Base-by-base conservation (phyloP, 2,113 vertebrate species). In the Oxygymnocypris stewartii region DNA sequence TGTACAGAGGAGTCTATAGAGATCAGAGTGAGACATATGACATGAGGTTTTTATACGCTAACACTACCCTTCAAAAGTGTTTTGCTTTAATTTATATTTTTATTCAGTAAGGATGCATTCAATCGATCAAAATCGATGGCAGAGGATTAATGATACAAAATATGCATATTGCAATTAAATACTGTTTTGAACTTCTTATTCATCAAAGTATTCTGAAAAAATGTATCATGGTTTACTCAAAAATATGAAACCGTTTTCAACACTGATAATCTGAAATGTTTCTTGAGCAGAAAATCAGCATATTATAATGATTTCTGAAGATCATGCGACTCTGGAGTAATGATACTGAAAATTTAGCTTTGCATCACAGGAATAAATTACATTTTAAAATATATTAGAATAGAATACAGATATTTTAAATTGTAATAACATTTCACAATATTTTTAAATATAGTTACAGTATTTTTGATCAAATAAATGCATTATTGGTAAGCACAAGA, bases 1-100 rank as follows among this genome's bases (percentile, higher is more conserved):
- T 35, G 61, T 96, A 97, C 4, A 99, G 94, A 23, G 97, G 96
- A 0, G 94, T 92, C 98, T 99, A 40, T 25, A 40, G 35, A n/a
- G 75, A 80, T 31, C 13, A 44, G 1, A 37, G 74, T 67, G 35
- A 51, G 73, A 37, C 7, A 61, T 11, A 59, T n/a, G 18, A 4
- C 2, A 37, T 12, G 2, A 78, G 47, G 1, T 18, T 54, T 69
- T 18, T 9, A 35, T 35, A 37, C 20, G 31, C 67, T 35, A 8
- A 69, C 8, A 8, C 65, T 40, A 35, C 11, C 4, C 23, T 63
- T 12, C 11, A 67, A 31, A 69, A 4, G 65, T 67, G 16, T 31
- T 28, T 25, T 65, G 6, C 0, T 67, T 31, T 31, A 16, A 6
- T 67, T 67, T 3, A 67, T 35, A 35, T 7, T 37, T 35, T 10